A percentile compares a stretch with the other conserved stretches of the same genome.
Conservation (phyloP, 2,888 invertebrate genomes). For the Lasioglossum morio region DNA sequence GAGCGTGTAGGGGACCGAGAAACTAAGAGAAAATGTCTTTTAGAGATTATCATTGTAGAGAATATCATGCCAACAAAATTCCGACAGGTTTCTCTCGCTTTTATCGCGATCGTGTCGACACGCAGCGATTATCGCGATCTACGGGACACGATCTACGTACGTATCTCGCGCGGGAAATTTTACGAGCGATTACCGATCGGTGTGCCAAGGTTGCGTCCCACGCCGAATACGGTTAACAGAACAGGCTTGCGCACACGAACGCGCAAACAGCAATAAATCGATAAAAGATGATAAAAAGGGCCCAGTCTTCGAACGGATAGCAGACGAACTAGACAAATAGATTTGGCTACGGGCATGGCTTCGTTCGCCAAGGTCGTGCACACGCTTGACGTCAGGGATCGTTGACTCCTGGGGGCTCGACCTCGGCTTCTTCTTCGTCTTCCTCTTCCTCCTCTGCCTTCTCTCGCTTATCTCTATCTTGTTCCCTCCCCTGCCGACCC, state of each 20-base stretch:
- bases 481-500: constrained; percentile 27
- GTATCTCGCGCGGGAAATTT: background rate
- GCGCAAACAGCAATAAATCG: background rate
- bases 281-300: constrained; percentile 45
- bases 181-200: background rate
- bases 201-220: background rate
- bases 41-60: no score
- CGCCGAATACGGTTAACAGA: background rate
- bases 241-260: background rate
- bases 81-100: background rate
- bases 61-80: background rate
- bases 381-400: constrained; percentile 80
- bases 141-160: background rate
- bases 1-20: no score
- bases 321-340: constrained; percentile 69
- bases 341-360: constrained; percentile 73
- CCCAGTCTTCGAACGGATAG: background rate
- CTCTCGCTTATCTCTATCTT: constrained; percentile 43
- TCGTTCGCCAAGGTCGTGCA: constrained; percentile 79
- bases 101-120: background rate
- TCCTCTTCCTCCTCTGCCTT: constrained; percentile 47
- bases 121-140: background rate
- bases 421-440: constrained; percentile 74
- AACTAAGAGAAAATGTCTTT: no score
- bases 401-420: constrained; percentile 81